These are phyloP conservation scores for Gallinago nigripennis DNA, from an alignment of 2,797 vertebrate genomes.

Conservation along the genomic window DNA sequence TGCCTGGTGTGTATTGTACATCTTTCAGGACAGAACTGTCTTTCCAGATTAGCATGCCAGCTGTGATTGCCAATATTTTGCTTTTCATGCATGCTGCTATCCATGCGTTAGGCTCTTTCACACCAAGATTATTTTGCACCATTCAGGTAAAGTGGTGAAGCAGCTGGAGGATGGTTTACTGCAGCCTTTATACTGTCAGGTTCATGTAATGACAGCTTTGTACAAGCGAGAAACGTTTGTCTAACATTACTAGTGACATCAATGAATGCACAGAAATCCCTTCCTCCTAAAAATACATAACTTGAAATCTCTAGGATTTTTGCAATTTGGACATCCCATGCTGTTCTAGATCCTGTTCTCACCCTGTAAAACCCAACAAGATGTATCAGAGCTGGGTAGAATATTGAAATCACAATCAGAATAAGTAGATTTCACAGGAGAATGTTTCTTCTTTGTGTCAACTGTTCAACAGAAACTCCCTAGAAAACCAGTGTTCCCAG, in stretches of 20 bases:
- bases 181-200: not conserved
- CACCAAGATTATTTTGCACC: not conserved
- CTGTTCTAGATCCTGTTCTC: not conserved
- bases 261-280: not conserved
- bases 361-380: not conserved
- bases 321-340: not conserved
- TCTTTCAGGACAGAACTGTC: not conserved
- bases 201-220: not conserved
- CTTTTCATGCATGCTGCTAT: not conserved
- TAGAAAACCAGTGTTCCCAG: not conserved
- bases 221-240: not conserved
- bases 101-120: not conserved
- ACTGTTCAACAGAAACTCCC: not conserved
- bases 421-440: not conserved
- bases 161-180: not conserved
- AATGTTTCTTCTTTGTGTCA: not conserved
- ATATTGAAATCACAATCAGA: not conserved
- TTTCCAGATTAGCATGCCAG: not conserved
- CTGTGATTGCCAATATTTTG: not conserved
- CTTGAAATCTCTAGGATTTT: not conserved
- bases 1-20: not conserved
- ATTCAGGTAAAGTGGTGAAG: not conserved
- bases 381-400: not conserved
- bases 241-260: not conserved
- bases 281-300: not conserved